A percentile compares a stretch with the other conserved stretches of the same genome.
These are phyloP conservation scores for Tauraco erythrolophus DNA, from an alignment of 2,113 vertebrate species.

Conservation along the genomic window DNA sequence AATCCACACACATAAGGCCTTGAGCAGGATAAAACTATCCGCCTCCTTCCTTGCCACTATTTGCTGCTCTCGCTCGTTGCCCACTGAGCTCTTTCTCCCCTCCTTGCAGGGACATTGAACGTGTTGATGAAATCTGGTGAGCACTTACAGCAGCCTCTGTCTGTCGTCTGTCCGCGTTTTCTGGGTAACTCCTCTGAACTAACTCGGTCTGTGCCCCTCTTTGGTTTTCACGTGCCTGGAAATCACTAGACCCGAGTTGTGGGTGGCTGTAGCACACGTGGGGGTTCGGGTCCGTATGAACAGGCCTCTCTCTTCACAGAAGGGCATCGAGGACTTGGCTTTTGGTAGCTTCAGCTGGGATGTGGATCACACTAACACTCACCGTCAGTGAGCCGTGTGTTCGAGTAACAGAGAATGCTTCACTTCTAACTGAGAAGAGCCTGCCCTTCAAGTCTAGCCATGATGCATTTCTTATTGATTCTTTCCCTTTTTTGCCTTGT, in stretches of 20 bases:
- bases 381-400: neutral
- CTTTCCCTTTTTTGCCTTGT: neutral
- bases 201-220: constrained; percentile 41
- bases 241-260: neutral
- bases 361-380: constrained; percentile 9
- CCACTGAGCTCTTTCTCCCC: constrained; percentile 88
- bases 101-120: constrained; percentile 93
- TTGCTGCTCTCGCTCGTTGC: constrained; percentile 46
- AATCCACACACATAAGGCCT: neutral
- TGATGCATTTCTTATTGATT: neutral
- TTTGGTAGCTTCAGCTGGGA: neutral
- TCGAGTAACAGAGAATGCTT: neutral
- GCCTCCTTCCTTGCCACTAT: neutral
- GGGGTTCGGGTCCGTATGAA: neutral
- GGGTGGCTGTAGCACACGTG: neutral
- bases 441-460: neutral
- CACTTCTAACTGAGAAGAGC: neutral
- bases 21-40: neutral
- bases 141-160: constrained; percentile 82
- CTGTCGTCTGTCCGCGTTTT: constrained; percentile 66
- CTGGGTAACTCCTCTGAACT: constrained; percentile 71
- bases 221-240: constrained; percentile 18
- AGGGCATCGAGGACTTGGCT: neutral
- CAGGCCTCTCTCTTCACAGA: neutral
- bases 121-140: constrained; percentile 95